Base-by-base conservation (phyloP, 2,888 invertebrate species). In the Stegophylla sp. region DNA sequence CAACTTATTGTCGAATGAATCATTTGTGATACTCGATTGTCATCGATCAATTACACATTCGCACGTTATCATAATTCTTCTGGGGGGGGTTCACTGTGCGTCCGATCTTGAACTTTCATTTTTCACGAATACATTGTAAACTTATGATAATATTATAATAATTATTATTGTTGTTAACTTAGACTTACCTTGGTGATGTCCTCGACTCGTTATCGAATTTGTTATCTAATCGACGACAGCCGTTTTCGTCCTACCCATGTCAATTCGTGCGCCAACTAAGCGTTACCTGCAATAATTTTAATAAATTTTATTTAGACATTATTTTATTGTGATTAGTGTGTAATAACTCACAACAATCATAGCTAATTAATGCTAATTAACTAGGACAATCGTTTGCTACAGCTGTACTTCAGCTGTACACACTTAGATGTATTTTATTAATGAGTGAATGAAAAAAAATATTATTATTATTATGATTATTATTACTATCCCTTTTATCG, bases 221-320 rank as follows among this genome's bases (percentile, higher is more conserved):
- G 79, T 79, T 79, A 79, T 79, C 79, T 61, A 61, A 79, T 79
- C 69, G 61, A 79, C 61, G 71, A 79, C 66, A 71, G 79, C 71
- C 61, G 79, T 79, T 71, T 79, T 79, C 69, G 69, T 79, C 79
- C 79, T 79, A 79, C 79, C 79, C 79, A 79, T 79, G 79, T 79
- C 79, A 79, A 79, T 79, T 79, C 43, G 79, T 69, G 23, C 79
- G 79, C 79, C 15, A n/a, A 63, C 69, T 61, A 51, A 59, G 79
- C 79, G 79, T 79, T 61, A 79, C 69, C 69, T 71, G 79, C 79
- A 79, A 79, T 79, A 79, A 79, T 79, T 67, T 59, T 59, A 66
- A 64, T 69, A 61, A 71, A 69, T 48, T 61, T 69, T 79, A 71
- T 79, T 71, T 79, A 69, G 48, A 79, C 23, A 71, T 71, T 61